These are phyloP conservation scores for Oedothorax gibbosus DNA, from an alignment of 1,140 invertebrate genomes.

Conservation along the genomic window DNA sequence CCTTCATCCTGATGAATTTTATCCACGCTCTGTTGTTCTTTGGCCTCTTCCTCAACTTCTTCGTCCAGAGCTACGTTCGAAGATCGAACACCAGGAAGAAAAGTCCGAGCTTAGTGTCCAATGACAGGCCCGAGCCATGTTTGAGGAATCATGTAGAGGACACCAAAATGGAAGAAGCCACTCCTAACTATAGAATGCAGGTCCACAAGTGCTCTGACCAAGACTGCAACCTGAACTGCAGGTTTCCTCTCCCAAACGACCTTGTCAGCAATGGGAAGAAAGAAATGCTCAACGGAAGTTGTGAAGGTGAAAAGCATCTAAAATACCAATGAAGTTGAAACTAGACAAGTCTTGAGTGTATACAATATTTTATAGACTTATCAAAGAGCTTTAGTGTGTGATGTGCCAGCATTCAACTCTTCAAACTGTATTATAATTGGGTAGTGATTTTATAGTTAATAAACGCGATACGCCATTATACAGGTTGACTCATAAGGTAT, in stretches of 20 bases:
- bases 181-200: background rate
- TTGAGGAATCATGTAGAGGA: background rate
- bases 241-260: background rate
- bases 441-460: too few relatives aligned
- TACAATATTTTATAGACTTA: too few relatives aligned
- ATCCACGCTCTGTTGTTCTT: slow-evolving; percentile 49
- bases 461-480: too few relatives aligned
- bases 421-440: too few relatives aligned
- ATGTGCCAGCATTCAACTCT: too few relatives aligned
- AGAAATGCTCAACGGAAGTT: background rate
- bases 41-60: slow-evolving; percentile 44
- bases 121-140: background rate
- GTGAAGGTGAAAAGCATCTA: background rate
- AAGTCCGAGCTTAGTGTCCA: background rate
- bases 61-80: slow-evolving; percentile 26
- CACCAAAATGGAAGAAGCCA: background rate
- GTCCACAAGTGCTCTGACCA: background rate
- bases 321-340: background rate
- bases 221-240: background rate
- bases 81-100: background rate
- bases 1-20: slow-evolving; percentile 40
- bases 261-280: background rate
- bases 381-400: too few relatives aligned
- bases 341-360: too few relatives aligned
- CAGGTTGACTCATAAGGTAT: too few relatives aligned